Evolutionary conservation across 2,797 vertebrate genomes (phyloP).

Genomic region (Acrocephalus scirpaceus): DNA sequence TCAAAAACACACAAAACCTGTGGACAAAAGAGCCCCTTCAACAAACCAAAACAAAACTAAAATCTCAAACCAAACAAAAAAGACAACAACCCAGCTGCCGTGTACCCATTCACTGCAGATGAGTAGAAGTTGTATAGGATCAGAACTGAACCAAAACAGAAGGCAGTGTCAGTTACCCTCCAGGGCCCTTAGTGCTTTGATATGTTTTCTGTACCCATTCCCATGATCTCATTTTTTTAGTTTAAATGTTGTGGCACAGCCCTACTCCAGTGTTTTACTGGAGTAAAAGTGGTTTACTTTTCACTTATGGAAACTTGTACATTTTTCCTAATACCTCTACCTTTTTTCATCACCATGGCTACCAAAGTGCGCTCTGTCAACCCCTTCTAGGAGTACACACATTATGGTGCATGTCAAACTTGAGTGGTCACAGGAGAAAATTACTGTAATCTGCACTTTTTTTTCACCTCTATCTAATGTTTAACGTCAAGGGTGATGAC

Average conservation of each 20-base stretch:
- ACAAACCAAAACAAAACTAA: not conserved
- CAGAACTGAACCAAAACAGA: not conserved
- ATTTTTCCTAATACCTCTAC: not conserved
- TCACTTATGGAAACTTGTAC: not conserved
- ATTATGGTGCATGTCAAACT: not conserved
- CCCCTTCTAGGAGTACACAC: not conserved
- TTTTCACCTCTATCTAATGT: not conserved
- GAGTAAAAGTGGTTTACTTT: not conserved
- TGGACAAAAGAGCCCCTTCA: not conserved
- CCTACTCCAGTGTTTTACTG: not conserved
- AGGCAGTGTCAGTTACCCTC: not conserved
- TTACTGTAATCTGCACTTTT: not conserved
- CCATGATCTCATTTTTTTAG: not conserved
- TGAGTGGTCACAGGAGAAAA: not conserved
- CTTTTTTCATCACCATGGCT: not conserved
- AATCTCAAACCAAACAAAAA: not conserved
- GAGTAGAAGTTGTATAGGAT: accelerated
- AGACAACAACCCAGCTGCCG: not conserved
- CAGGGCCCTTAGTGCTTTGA: not conserved
- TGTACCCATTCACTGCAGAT: not conserved
- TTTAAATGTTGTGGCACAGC: not conserved
- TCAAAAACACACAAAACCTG: not conserved
- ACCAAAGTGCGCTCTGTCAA: not conserved
- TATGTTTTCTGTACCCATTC: not conserved
- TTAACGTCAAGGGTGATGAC: not conserved